Conservation (phyloP, 2,888 invertebrate genomes). For the Ornithoptera priamus region DNA sequence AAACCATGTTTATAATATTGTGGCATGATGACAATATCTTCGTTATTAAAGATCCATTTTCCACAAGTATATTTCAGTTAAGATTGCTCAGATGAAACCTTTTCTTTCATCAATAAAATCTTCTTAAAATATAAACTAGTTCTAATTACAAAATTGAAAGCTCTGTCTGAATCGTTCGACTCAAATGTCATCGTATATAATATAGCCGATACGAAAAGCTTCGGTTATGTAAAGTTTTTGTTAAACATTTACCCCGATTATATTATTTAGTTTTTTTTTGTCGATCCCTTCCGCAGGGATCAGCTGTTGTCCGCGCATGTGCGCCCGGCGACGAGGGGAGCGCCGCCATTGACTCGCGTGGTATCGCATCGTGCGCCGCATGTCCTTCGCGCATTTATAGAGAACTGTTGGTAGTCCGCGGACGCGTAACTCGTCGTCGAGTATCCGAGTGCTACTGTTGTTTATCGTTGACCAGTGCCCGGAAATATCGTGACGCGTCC, state of each 20-base stretch:
- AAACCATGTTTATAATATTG: background rate
- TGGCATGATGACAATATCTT: too few species aligned
- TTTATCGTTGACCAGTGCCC: conserved; percentile 41
- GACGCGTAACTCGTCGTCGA: conserved; percentile 47
- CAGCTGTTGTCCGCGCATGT: conserved; percentile 76
- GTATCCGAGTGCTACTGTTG: conserved; percentile 46
- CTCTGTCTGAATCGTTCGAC: conserved; percentile 17
- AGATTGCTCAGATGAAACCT: conserved; percentile 9
- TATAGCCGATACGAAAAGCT: conserved; percentile 10
- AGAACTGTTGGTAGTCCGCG: conserved; percentile 45
- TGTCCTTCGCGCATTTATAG: conserved; percentile 50
- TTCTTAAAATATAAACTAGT: conserved; percentile 23
- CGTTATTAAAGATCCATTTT: background rate
- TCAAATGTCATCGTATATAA: conserved; percentile 23
- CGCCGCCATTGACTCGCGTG: conserved; percentile 51
- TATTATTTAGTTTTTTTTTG: conserved; percentile 48
- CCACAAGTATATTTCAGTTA: background rate
- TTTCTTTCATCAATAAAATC: conserved; percentile 7
- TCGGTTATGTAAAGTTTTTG: conserved; percentile 32
- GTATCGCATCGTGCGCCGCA: conserved; percentile 35
- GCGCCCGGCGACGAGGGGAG: conserved; percentile 58
- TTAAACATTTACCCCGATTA: conserved; percentile 40
- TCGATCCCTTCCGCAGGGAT: conserved; percentile 53
- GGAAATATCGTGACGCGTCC: conserved; percentile 52
- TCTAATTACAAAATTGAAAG: conserved; percentile 23